Evolutionary conservation across 2,797 vertebrate genomes (phyloP).

Genomic region (Gadopsis marmoratus): DNA sequence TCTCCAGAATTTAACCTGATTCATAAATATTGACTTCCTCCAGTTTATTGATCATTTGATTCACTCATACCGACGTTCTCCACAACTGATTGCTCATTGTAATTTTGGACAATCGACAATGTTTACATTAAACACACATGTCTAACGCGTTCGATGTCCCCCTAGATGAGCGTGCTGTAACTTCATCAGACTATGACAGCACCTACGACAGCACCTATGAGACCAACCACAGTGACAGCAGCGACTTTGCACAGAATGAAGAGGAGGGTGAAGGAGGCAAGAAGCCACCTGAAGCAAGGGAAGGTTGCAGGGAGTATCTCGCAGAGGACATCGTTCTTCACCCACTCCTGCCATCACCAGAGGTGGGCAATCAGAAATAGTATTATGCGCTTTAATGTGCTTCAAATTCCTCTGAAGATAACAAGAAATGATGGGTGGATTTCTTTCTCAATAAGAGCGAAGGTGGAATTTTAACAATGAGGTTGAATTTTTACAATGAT

Average conservation of each 20-base stretch:
- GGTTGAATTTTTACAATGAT: neutral
- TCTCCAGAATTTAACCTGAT: neutral
- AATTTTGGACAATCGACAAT: neutral
- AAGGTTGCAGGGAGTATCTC: conserved; percentile 70
- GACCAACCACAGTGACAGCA: conserved; percentile 98
- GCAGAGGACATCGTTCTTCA: conserved; percentile 84
- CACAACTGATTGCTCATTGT: neutral
- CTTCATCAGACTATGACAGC: conserved; percentile 94
- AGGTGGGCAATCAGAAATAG: conserved; percentile 63
- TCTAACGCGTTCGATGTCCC: conserved; percentile 21
- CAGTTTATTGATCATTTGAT: neutral
- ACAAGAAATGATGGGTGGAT: neutral
- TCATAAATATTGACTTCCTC: neutral
- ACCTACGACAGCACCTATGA: conserved; percentile 87
- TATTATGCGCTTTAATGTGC: neutral
- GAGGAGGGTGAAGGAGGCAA: conserved; percentile 88
- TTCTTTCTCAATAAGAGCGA: neutral
- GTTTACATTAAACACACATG: neutral
- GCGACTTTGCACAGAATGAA: conserved; percentile 93
- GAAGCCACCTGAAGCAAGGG: conserved; percentile 73
- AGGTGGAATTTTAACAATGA: neutral
- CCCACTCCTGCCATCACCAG: conserved; percentile 78
- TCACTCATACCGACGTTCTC: neutral
- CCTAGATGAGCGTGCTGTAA: conserved; percentile 88
- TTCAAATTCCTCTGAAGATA: neutral